Conservation (phyloP, 2,113 vertebrate genomes). For the Cricetomys ansorgei region DNA sequence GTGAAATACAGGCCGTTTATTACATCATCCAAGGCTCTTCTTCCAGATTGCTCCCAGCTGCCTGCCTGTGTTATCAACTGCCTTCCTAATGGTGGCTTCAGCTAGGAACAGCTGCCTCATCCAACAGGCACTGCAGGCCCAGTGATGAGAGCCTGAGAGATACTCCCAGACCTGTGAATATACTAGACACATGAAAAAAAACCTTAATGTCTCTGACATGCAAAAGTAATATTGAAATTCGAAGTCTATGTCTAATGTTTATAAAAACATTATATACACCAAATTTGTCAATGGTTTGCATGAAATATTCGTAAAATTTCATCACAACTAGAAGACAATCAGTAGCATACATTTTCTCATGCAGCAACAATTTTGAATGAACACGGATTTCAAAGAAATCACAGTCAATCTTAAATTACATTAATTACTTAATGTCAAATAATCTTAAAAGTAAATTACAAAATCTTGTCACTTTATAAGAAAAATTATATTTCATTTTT, state of each 20-base stretch:
- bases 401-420: constrained; percentile 5
- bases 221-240: constrained; percentile 10
- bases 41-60: constrained; percentile 25
- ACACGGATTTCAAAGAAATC: constrained; percentile 24
- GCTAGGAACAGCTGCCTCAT: constrained; percentile 7
- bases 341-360: constrained; percentile 7
- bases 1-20: not conserved
- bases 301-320: constrained; percentile 40
- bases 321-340: constrained; percentile 23
- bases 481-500: constrained; percentile 46
- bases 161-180: not conserved
- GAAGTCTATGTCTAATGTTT: not conserved
- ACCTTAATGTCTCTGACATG: not conserved
- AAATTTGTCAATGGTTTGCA: constrained; percentile 8
- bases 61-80: constrained; percentile 27
- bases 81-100: constrained; percentile 25
- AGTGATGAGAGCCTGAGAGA: not conserved
- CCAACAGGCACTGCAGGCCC: not conserved
- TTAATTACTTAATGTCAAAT: constrained; percentile 26
- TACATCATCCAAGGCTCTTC: constrained; percentile 19
- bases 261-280: not conserved
- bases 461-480: constrained; percentile 3
- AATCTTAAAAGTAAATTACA: constrained; percentile 46
- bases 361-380: constrained; percentile 23
- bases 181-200: not conserved